Evolutionary conservation across 2,888 invertebrate genomes (phyloP).

Genomic region (Dasysyrphus tricinctus): DNA sequence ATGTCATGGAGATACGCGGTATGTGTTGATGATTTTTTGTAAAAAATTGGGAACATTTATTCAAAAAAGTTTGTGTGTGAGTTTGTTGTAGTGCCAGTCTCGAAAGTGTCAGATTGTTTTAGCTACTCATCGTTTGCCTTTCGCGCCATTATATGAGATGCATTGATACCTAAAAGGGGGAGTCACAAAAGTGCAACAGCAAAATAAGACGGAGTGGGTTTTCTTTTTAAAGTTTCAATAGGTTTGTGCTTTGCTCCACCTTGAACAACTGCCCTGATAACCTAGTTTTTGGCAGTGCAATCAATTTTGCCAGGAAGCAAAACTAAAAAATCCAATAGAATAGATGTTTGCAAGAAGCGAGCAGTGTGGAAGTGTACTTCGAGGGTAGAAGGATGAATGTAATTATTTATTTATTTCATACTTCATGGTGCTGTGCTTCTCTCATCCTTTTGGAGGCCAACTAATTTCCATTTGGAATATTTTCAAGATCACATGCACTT

Average conservation of each 20-base stretch:
- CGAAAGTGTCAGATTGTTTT: slow-evolving; percentile 20
- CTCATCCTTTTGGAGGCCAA: slow-evolving; percentile 67
- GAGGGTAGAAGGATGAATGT: slow-evolving; percentile 26
- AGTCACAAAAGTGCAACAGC: slow-evolving; percentile 20
- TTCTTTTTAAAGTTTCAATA: slow-evolving; percentile 1
- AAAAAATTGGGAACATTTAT: neutral
- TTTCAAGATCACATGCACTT: slow-evolving; percentile 67
- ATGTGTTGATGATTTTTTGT: slow-evolving; percentile 44
- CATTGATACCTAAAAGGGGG: slow-evolving; percentile 1
- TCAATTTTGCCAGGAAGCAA: slow-evolving; percentile 54
- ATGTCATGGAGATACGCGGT: slow-evolving; percentile 76
- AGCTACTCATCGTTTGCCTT: slow-evolving; percentile 38
- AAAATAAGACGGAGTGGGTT: neutral
- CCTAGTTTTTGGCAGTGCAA: slow-evolving; percentile 66
- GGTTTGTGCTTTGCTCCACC: slow-evolving; percentile 36
- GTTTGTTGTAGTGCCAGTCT: slow-evolving; percentile 50
- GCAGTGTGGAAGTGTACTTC: neutral
- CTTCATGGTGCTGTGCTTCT: slow-evolving; percentile 40
- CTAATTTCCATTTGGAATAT: slow-evolving; percentile 70
- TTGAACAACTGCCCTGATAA: slow-evolving; percentile 73
- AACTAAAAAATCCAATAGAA: slow-evolving; percentile 15
- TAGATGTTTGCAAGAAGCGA: slow-evolving; percentile 6
- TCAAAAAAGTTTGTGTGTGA: neutral
- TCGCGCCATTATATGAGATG: slow-evolving; percentile 59
- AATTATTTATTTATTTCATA: slow-evolving; percentile 66